Evolutionary conservation across 1,140 invertebrate genomes (phyloP).

Genomic region (Andrena cerasifolii): DNA sequence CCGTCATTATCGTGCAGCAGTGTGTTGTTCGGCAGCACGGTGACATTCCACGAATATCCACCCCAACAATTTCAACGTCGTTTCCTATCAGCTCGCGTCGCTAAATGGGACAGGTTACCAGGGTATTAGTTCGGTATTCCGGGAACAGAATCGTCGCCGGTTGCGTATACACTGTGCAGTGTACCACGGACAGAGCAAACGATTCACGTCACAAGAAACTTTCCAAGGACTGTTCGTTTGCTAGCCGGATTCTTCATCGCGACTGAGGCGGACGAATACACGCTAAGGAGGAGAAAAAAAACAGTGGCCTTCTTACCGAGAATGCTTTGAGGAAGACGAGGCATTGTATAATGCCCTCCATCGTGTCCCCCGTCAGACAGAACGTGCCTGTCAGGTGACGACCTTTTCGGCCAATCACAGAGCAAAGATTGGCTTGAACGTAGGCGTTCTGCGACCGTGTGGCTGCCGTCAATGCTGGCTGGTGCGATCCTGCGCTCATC

Average conservation of each 20-base stretch:
- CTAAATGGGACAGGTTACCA: constrained; percentile 13
- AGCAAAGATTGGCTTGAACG: constrained; percentile 89
- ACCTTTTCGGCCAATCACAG: constrained; percentile 88
- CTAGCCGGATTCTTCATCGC: neutral
- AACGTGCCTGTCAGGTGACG: constrained; percentile 93
- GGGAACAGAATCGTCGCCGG: neutral
- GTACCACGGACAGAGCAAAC: neutral
- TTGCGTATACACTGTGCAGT: neutral
- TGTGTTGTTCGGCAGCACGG: neutral
- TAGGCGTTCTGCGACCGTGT: constrained; percentile 86
- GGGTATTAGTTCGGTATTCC: constrained; percentile 14
- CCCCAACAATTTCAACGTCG: constrained; percentile 35
- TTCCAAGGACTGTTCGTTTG: neutral
- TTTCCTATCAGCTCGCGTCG: neutral
- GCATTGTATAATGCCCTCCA: constrained; percentile 96
- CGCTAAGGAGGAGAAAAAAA: neutral
- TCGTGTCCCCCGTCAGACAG: constrained; percentile 93
- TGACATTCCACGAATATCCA: constrained; percentile 12
- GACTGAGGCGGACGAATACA: neutral
- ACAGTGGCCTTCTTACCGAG: constrained; percentile 87
- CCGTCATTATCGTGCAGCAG: constrained; percentile 18
- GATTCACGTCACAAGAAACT: neutral
- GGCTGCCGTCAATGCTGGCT: constrained; percentile 85
- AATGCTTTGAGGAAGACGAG: constrained; percentile 95
- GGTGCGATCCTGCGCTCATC: constrained; percentile 87